Percentiles rank a stretch among this genome's conserved stretches.
phyloP scores from a whole-genome alignment of 1,140 invertebrate species.

The Bombus confusus region DNA sequence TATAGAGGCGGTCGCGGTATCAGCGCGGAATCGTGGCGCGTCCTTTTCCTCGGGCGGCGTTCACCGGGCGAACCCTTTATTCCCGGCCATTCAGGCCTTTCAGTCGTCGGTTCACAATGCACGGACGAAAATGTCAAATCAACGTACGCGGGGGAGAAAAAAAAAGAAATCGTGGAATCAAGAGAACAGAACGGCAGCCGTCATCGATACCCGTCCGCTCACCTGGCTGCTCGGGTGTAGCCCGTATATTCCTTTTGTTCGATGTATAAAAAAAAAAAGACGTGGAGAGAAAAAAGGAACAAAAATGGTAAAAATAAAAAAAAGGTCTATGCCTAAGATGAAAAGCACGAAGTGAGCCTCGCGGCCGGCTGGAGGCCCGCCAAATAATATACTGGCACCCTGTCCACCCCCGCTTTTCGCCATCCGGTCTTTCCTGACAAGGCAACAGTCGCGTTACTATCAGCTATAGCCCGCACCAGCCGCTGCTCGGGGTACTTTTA shows the following conservation, averaged over 20 bases:
- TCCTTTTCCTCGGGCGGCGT: conserved; percentile 39
- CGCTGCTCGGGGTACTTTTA: conserved; percentile 69
- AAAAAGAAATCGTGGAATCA: conserved; percentile 51
- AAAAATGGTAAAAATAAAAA: conserved; percentile 19
- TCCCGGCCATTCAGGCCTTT: conserved; percentile 31
- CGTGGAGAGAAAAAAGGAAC: conserved; percentile 7
- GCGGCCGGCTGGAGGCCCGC: conserved; percentile 75
- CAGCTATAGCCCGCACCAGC: conserved; percentile 39
- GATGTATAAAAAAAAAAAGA: conserved; percentile 39
- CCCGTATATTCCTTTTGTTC: conserved; percentile 65
- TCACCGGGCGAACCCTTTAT: conserved; percentile 16
- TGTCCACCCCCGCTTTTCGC: conserved; percentile 43
- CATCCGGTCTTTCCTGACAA: conserved; percentile 35
- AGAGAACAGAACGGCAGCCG: conserved; percentile 42
- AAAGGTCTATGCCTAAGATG: conserved; percentile 72
- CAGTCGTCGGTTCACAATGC: conserved; percentile 27
- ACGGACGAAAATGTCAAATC: conserved; percentile 56
- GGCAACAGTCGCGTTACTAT: conserved; percentile 62
- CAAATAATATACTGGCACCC: conserved; percentile 79
- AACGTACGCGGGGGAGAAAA: conserved; percentile 8
- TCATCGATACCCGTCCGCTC: conserved; percentile 59
- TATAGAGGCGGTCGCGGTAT: conserved; percentile 5
- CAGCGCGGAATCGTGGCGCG: conserved; percentile 19
- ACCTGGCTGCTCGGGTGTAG: conserved; percentile 47
- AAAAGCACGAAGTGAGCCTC: conserved; percentile 76